phyloP scores from a whole-genome alignment of 2,797 vertebrate species.

The Pelobates cultripes region DNA sequence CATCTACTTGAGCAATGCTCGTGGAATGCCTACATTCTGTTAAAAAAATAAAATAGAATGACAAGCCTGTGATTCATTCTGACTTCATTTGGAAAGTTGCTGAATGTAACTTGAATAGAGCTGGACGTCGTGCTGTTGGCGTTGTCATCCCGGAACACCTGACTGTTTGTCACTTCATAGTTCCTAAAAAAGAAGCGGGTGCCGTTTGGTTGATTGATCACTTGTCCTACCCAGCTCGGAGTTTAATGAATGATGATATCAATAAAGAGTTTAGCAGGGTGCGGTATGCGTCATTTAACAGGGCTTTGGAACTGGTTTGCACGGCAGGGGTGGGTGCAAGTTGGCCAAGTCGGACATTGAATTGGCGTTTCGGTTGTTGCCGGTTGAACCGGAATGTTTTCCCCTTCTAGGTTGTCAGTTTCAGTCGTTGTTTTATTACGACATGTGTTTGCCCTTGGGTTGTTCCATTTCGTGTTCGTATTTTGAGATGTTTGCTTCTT shows the following conservation, averaged over 20 bases:
- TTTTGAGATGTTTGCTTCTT: neutral
- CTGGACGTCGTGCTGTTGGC: too few relatives aligned
- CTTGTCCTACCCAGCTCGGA: neutral
- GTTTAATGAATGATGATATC: neutral
- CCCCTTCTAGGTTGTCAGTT: neutral
- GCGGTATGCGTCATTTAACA: neutral
- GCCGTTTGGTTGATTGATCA: neutral
- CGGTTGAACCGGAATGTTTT: neutral
- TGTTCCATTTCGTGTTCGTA: neutral
- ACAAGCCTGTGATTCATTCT: too few relatives aligned
- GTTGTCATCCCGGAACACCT: too few relatives aligned
- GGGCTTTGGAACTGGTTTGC: neutral
- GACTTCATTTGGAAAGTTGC: too few relatives aligned
- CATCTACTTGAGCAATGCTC: too few relatives aligned
- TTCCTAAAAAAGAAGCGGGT: neutral
- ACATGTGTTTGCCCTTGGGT: neutral
- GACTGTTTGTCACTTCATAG: too few relatives aligned
- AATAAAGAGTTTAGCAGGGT: neutral
- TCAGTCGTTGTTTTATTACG: neutral
- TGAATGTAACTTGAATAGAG: too few relatives aligned
- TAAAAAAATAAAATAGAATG: too few relatives aligned
- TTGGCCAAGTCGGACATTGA: neutral
- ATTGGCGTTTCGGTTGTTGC: neutral
- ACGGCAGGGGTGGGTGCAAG: neutral
- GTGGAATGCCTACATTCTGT: too few relatives aligned